These are phyloP conservation scores for Anguilla megastoma DNA, from an alignment of 2,797 vertebrate genomes.

Conservation along the genomic window DNA sequence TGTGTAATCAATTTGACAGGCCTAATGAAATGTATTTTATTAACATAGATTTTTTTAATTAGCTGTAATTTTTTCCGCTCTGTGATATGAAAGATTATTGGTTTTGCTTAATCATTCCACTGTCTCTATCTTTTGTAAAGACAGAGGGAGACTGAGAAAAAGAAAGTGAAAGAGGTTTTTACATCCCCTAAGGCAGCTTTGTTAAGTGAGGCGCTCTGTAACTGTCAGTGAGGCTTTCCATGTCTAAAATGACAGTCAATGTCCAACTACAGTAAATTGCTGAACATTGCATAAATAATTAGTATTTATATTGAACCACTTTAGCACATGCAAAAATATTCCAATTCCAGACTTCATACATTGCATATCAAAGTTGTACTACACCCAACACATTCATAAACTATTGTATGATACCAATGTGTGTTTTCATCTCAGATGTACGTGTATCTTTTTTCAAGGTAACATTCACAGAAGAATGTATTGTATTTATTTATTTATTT, in stretches of 20 bases:
- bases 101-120: neutral
- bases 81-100: neutral
- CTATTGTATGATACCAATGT: no score
- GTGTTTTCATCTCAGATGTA: no score
- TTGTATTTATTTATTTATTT: no score
- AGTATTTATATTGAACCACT: neutral
- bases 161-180: neutral
- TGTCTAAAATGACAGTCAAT: neutral
- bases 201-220: neutral
- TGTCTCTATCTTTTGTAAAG: neutral
- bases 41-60: constrained; percentile 3
- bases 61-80: neutral
- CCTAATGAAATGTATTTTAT: constrained; percentile 6
- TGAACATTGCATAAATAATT: neutral
- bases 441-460: no score
- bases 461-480: no score
- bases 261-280: no score
- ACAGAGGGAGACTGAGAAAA: neutral
- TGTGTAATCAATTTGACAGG: neutral
- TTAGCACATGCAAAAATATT: no score
- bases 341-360: no score
- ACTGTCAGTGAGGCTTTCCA: neutral
- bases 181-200: neutral
- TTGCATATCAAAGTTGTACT: no score
- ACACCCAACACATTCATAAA: no score